Evolutionary conservation across 2,797 vertebrate genomes (phyloP).

Genomic region (Sebastes minor): DNA sequence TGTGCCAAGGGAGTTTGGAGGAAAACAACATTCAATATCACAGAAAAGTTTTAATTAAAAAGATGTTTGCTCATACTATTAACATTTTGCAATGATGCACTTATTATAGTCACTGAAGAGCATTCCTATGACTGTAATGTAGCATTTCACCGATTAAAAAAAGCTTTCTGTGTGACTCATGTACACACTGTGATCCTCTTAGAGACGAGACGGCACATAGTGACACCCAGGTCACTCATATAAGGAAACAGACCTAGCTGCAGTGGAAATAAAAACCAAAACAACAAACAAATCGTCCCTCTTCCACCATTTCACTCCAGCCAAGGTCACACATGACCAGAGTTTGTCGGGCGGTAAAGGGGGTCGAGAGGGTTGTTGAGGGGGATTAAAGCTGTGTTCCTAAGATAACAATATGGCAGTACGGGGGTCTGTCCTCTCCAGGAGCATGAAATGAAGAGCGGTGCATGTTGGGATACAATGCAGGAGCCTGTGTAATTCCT

Average conservation of each 20-base stretch:
- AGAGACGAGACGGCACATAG: conserved; percentile 1
- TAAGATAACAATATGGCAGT: conserved; percentile 63
- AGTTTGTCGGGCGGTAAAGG: conserved; percentile 38
- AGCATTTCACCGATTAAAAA: background rate
- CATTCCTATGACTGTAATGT: background rate
- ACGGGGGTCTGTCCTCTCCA: conserved; percentile 41
- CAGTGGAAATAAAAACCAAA: conserved; percentile 24
- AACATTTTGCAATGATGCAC: background rate
- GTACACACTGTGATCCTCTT: background rate
- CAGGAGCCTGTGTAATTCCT: conserved; percentile 45
- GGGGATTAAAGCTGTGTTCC: conserved; percentile 69
- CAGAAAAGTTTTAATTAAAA: background rate
- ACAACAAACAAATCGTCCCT: conserved; percentile 26
- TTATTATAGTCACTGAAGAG: background rate
- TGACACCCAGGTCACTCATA: conserved; percentile 26
- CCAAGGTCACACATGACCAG: conserved; percentile 53
- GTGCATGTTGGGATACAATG: conserved; percentile 33
- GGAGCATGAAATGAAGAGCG: conserved; percentile 57
- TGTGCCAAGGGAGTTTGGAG: background rate
- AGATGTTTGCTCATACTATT: background rate
- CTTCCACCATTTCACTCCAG: conserved; percentile 22
- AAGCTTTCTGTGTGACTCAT: conserved; percentile 1
- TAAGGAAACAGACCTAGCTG: conserved; percentile 11
- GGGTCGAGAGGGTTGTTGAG: conserved; percentile 23
- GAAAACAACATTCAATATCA: background rate